Base-by-base conservation (phyloP, 1,140 invertebrate genomes). In the Armadillidium nasatum region DNA sequence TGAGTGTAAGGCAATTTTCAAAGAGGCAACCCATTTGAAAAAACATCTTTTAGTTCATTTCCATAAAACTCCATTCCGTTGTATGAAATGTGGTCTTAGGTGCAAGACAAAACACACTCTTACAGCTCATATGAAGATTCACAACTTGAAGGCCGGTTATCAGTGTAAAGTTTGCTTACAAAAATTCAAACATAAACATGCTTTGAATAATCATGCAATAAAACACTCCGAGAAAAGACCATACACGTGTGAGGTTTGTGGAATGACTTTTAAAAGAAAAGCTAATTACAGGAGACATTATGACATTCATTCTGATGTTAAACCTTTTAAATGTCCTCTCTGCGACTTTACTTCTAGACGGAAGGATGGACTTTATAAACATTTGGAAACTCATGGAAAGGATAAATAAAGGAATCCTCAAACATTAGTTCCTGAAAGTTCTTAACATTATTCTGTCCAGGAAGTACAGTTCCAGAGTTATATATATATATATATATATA, bases 251-350 rank as follows among this genome's bases (percentile, higher is more conserved):
- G 50, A 60, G 1, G 50, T 60, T 13, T 60, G 50, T 60, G 50
- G 50, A 60, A 15, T 60, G 50, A 60, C 50, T 15, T 60, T 60
- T 60, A 60, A 60, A 7, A 60, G 50, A 19, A 60, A 60, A 60
- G 50, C 50, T 15, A 60, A 60, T 19, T 60, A 60, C 50, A 60
- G 50, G 19, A 60, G 50, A 60, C 50, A 60, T 60, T 60, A 60
- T 60, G 50, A 60, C 50, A 60, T 60, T 19, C 50, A 60, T 19
- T 60, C 50, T 19, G 50, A 60, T 60, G 19, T 60, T 60, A 60
- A 60, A 60, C 50, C 50, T 19, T 60, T 60, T 19, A 60, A 19
- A 19, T 60, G 50, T 7, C 50, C 11, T 19, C 11, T 13, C 50
- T 60, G 50, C 50, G 19, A 19, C 7, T 60, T 60, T 60, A 60